Percentiles rank a stretch among this genome's conserved stretches.
Evolutionary conservation across 2,888 invertebrate genomes (phyloP).

Genomic region (Serrognathus titanus): DNA sequence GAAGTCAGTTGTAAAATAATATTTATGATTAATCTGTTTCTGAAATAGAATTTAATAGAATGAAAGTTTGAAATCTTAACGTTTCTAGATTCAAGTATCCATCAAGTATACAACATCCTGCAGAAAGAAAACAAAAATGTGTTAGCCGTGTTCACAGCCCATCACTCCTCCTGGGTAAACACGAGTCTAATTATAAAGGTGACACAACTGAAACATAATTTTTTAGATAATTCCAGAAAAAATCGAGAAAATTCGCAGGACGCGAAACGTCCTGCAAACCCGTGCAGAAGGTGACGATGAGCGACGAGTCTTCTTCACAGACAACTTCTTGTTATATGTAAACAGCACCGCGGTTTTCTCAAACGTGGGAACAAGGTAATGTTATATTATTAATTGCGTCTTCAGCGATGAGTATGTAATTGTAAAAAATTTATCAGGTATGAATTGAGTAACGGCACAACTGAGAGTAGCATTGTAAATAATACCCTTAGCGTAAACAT

Average conservation of each 20-base stretch:
- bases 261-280: slow-evolving; percentile 5
- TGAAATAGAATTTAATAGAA: too few relatives aligned
- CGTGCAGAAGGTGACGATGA: slow-evolving; percentile 1
- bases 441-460: too few relatives aligned
- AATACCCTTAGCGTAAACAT: too few relatives aligned
- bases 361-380: not conserved
- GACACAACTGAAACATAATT: slow-evolving; percentile 10
- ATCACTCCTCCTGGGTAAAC: slow-evolving; percentile 54
- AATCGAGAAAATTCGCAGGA: not conserved
- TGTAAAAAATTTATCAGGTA: too few relatives aligned
- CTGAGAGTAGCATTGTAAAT: too few relatives aligned
- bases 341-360: not conserved
- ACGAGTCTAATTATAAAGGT: slow-evolving; percentile 10
- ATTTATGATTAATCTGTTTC: too few relatives aligned
- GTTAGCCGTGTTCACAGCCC: slow-evolving; percentile 58
- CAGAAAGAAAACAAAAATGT: slow-evolving; percentile 49
- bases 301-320: not conserved
- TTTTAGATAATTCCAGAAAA: slow-evolving; percentile 15
- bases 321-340: slow-evolving; percentile 8
- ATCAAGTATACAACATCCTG: slow-evolving; percentile 52
- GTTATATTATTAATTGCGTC: not conserved
- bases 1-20: too few relatives aligned
- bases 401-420: too few relatives aligned
- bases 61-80: too few relatives aligned
- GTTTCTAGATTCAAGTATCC: slow-evolving; percentile 52